A percentile compares a stretch with the other conserved stretches of the same genome.
These are phyloP conservation scores for Drosophila varians DNA, from an alignment of 1,140 invertebrate genomes.

Conservation along the genomic window DNA sequence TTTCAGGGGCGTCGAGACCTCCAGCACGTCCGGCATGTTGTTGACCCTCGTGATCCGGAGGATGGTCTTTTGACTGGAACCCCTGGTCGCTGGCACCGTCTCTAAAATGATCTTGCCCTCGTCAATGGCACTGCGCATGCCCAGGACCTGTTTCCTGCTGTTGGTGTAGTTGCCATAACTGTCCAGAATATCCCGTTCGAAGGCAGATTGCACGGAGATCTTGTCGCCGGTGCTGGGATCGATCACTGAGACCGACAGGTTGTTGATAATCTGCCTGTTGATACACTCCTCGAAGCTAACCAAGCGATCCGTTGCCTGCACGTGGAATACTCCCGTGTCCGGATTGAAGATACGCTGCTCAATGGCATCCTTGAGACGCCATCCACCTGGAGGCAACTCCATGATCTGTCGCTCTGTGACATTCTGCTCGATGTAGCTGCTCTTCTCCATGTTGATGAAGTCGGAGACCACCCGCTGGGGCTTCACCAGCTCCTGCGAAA, in stretches of 20 bases:
- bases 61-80: slow-evolving; percentile 76
- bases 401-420: slow-evolving; percentile 84
- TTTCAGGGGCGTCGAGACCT: slow-evolving; percentile 85
- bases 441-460: slow-evolving; percentile 83
- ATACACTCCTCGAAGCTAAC: slow-evolving; percentile 95
- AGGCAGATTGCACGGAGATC: slow-evolving; percentile 89
- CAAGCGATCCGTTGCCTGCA: slow-evolving; percentile 93
- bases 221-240: slow-evolving; percentile 89
- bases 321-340: slow-evolving; percentile 91
- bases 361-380: slow-evolving; percentile 91
- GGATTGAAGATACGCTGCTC: slow-evolving; percentile 91
- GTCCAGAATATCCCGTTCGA: slow-evolving; percentile 92
- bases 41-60: slow-evolving; percentile 70
- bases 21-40: slow-evolving; percentile 87
- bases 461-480: slow-evolving; percentile 84
- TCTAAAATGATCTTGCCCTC: slow-evolving; percentile 88
- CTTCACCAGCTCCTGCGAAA: slow-evolving; percentile 75
- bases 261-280: slow-evolving; percentile 92
- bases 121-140: slow-evolving; percentile 92
- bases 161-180: slow-evolving; percentile 89
- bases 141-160: slow-evolving; percentile 85
- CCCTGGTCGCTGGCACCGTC: slow-evolving; percentile 78
- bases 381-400: slow-evolving; percentile 92
- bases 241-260: slow-evolving; percentile 90
- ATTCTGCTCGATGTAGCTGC: slow-evolving; percentile 69